Evolutionary conservation across 2,797 vertebrate genomes (phyloP).

Genomic region (Tapirus indicus): DNA sequence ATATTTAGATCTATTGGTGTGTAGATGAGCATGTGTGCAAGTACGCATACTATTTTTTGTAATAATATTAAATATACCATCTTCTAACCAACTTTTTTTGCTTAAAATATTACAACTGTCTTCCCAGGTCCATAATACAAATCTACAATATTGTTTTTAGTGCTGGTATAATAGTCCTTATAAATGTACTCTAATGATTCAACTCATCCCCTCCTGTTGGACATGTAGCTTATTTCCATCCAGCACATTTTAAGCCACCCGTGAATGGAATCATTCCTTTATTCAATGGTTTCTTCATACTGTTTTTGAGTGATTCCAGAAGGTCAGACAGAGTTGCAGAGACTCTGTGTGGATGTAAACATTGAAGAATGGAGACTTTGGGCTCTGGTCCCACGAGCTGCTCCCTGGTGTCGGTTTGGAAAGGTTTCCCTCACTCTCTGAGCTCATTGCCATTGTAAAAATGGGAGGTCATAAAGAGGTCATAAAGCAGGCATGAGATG

Average conservation of each 20-base stretch:
- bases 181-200: not conserved
- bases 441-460: not conserved
- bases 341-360: accelerated
- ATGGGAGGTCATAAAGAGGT: conserved; percentile 48
- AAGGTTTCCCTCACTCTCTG: not conserved
- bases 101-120: not conserved
- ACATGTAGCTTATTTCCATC: no score
- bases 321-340: not conserved
- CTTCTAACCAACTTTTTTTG: not conserved
- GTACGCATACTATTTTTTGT: not conserved
- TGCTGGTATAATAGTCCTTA: not conserved
- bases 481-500: not conserved
- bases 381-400: accelerated
- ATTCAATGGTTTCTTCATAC: not conserved
- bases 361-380: not conserved
- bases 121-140: not conserved
- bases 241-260: not conserved
- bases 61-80: not conserved
- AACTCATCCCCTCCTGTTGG: not conserved
- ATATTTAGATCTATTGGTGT: not conserved
- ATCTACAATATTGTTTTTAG: not conserved
- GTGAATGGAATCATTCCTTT: not conserved
- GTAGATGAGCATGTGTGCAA: not conserved
- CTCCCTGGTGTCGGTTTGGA: not conserved
- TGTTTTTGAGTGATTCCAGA: not conserved